phyloP scores from a whole-genome alignment of 2,113 vertebrate species.

The Ameiurus melas region DNA sequence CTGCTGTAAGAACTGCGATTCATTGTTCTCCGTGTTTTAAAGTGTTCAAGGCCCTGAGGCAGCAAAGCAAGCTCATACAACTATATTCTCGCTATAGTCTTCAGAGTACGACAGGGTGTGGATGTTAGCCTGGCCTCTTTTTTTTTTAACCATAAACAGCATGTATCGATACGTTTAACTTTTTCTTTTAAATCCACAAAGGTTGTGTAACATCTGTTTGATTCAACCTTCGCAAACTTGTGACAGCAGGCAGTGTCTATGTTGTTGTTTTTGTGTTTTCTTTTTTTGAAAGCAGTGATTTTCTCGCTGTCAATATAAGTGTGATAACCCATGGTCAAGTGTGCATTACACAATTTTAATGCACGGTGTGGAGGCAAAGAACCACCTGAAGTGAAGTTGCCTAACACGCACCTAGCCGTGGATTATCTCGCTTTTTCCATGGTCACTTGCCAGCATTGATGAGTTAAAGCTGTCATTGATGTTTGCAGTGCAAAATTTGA shows the following conservation, averaged over 20 bases:
- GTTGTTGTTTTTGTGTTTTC: not conserved
- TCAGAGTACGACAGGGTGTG: not conserved
- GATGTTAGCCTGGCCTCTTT: not conserved
- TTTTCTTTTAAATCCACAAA: not conserved
- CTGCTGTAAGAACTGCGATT: not conserved
- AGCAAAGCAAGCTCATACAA: not conserved
- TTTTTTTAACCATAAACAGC: not conserved
- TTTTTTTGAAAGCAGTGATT: not conserved
- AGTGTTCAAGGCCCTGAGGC: not conserved
- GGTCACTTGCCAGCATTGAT: too few relatives aligned
- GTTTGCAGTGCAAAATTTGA: too few relatives aligned
- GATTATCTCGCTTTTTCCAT: too few relatives aligned
- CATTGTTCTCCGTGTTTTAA: not conserved
- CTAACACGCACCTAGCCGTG: too few relatives aligned
- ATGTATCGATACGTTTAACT: not conserved
- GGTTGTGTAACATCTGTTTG: not conserved
- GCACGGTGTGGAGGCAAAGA: too few relatives aligned
- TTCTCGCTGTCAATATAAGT: too few relatives aligned
- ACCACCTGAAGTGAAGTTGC: too few relatives aligned
- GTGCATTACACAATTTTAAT: too few relatives aligned
- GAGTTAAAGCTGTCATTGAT: too few relatives aligned
- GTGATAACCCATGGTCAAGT: too few relatives aligned
- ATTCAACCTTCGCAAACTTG: not conserved
- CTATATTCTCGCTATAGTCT: not conserved
- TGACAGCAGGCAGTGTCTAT: not conserved